Evolutionary conservation across 2,797 vertebrate genomes (phyloP), one percentile per base, ranked within the genome.

Genomic region (Cercopithecus diana): DNA sequence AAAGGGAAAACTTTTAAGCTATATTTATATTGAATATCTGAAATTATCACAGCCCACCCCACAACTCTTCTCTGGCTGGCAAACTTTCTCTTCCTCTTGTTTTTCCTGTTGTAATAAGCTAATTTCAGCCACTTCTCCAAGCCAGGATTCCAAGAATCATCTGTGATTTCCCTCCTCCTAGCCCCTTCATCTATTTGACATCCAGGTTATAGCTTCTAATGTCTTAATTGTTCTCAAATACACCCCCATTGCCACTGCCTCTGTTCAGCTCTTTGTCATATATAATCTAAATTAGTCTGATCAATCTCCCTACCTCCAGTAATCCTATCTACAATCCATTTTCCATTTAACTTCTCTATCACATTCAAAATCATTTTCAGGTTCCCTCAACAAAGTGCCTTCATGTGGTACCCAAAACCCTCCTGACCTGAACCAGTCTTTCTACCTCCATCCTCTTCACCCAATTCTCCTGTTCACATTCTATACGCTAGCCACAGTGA

Each of bases 211-310:
- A 36, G 28, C 22, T 58, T 45, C 43, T 76, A 67, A 41, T 58
- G 28, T 41, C 64, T 91, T 76, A 39, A 48, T 43, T 6, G 10
- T 24, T 96, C 48, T 88, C 89, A 94, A 67, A 73, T 67, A 81
- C 28, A 91, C 33, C 1, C 11, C 19, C 26, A 36, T 10, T 72
- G 67, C 20, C 58, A 83, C 33, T 87, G 10, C 15, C 41, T 88
- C 39, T 64, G 22, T 79, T 85, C n/a, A 61, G n/a, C 20, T 30
- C 4, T 20, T 58, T 26, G 36, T 39, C 4, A 73, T 13, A 6
- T 86, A 95, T 85, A 15, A 87, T 24, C 73, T 57, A n/a, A 76
- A 97, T 81, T 86, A 89, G 95, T 57, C 39, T 30, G 67, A 52
- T 17, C 28, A 45, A 30, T 64, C 20, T 90, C 52, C 30, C 41